Evolutionary conservation across 2,113 vertebrate species (phyloP).

Genomic region (Tupaia chinensis): DNA sequence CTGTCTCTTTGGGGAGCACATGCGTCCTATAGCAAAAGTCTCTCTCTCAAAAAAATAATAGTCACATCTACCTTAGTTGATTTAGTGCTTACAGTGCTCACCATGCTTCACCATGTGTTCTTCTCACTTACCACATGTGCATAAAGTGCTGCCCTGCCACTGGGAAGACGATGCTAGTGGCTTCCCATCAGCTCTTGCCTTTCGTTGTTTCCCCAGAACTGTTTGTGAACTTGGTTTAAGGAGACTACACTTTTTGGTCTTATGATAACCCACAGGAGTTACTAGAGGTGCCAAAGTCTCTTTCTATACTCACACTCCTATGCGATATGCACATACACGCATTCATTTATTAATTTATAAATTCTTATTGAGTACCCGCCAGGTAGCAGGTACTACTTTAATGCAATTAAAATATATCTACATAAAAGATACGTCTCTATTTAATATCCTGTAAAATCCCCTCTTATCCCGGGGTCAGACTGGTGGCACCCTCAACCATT

Average conservation of each 20-base stretch:
- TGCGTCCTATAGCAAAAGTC: too few species aligned
- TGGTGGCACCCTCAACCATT: not conserved
- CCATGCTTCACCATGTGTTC: not conserved
- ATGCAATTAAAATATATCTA: not conserved
- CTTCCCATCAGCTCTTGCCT: not conserved
- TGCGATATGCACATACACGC: not conserved
- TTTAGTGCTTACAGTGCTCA: not conserved
- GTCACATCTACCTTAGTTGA: not conserved
- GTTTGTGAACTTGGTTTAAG: not conserved
- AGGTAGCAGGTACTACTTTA: not conserved
- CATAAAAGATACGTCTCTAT: not conserved
- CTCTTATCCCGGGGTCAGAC: not conserved
- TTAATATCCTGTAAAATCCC: not conserved
- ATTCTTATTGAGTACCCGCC: not conserved
- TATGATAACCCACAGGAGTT: not conserved
- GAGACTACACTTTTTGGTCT: not conserved
- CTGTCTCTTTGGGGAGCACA: too few species aligned
- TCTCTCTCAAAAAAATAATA: too few species aligned
- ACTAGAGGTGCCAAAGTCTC: not conserved
- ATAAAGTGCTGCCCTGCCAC: not conserved
- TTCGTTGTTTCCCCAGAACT: constrained; percentile 27
- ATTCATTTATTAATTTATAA: constrained; percentile 19
- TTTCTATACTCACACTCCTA: not conserved
- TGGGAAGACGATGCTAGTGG: not conserved
- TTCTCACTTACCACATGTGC: not conserved